Base-by-base conservation (phyloP, 2,797 vertebrate species). In the Craterocephalus amniculus region DNA sequence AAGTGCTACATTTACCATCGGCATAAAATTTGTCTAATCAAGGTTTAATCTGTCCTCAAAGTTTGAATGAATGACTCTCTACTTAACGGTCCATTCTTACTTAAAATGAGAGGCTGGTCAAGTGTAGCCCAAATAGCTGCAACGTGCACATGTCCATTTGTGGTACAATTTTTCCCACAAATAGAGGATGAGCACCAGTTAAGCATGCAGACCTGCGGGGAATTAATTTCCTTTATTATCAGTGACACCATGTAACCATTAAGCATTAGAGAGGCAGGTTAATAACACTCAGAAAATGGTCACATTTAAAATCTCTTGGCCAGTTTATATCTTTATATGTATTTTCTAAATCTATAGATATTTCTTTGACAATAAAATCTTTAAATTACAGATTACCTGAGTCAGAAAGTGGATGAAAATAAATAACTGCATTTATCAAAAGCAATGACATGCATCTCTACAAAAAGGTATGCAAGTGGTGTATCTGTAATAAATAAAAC, bases 61-160 rank as follows among this genome's bases (percentile, higher is more conserved):
- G 27, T 32, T 22, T 4, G 9, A 16, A 6, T 66, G n/a, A 70
- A 54, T 54, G 3, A 54, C 20, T 10, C 9, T 58, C 40, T 48
- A n/a, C n/a, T 31, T 31, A 31, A 31, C 29, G 4, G 40, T 67
- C 61, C 29, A 29, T 1, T 10, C 27, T 43, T 57, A 26, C 29
- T 67, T 74, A 68, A 64, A 58, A 52, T 35, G 24, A 78, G 54
- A 3, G 0, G 29, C 57, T 78, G 52, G 79, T 78, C 54, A 72
- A 67, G 52, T 16, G 65, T 26, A 45, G 65, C 55, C 31, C 26
- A 63, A 54, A 57, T 63, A 60, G 69, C 63, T 72, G n/a, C 48
- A 62, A 72, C 66, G 59, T 71, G 26, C 43, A 60, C 1, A 27
- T 56, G 52, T 36, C 72, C 72, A 62, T 83, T 75, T 32, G 13